Conservation (phyloP, 2,888 invertebrate species). For the Tiphia femorata region DNA sequence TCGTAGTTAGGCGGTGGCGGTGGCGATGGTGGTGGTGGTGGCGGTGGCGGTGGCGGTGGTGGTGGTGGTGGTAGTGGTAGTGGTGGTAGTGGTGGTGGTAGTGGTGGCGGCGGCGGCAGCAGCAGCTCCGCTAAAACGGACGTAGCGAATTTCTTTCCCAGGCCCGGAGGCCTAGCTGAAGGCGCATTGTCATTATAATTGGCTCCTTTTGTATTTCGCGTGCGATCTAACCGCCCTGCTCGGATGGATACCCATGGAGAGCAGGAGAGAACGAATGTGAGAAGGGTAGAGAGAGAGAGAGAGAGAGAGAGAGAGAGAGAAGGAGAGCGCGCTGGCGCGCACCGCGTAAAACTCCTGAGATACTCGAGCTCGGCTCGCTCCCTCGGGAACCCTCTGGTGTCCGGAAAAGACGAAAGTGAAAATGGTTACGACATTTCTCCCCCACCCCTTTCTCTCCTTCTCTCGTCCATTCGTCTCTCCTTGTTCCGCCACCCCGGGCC, state of each 20-base stretch:
- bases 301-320: no score
- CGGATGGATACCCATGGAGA: slow-evolving; percentile 40
- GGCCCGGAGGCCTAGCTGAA: slow-evolving; percentile 48
- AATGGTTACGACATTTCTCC: slow-evolving; percentile 49
- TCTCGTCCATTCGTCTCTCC: no score
- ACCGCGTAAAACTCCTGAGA: slow-evolving; percentile 49
- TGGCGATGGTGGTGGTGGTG: no score
- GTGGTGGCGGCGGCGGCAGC: slow-evolving; percentile 8
- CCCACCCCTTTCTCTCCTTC: background rate
- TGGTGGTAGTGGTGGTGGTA: background rate
- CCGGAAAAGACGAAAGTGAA: slow-evolving; percentile 59
- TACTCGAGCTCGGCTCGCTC: slow-evolving; percentile 49
- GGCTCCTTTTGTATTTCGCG: slow-evolving; percentile 64
- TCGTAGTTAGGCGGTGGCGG: slow-evolving; percentile 42
- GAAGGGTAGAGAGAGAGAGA: no score
- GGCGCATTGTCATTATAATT: slow-evolving; percentile 68
- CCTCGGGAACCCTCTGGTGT: slow-evolving; percentile 56
- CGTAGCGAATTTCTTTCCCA: slow-evolving; percentile 65
- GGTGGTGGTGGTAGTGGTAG: no score
- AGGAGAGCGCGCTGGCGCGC: background rate
- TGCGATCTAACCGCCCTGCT: slow-evolving; percentile 59
- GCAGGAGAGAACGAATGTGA: no score
- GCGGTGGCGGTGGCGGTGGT: no score
- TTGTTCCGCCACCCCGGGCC: no score
- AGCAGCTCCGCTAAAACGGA: slow-evolving; percentile 53